A percentile compares a stretch with the other conserved stretches of the same genome.
These are phyloP conservation scores for Tenebrio molitor DNA, from an alignment of 1,140 invertebrate genomes.

Conservation along the genomic window DNA sequence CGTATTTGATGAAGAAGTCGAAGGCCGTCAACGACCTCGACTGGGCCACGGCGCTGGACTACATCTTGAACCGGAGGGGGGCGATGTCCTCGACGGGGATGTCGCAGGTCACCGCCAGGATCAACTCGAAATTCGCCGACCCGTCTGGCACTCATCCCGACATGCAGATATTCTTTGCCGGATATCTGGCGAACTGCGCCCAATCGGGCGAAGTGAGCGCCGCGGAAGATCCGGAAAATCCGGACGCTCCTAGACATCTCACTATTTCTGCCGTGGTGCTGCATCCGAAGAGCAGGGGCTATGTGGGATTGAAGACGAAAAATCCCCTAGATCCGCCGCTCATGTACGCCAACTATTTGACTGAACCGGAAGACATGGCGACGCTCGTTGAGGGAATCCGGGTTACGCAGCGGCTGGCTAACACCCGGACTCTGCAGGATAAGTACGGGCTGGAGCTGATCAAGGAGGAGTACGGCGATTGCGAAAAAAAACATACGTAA, in stretches of 20 bases:
- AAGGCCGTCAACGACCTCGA: slow-evolving; percentile 73
- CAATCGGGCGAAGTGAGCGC: slow-evolving; percentile 69
- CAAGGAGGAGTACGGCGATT: slow-evolving; percentile 61
- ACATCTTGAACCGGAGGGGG: slow-evolving; percentile 72
- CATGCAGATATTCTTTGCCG: slow-evolving; percentile 78
- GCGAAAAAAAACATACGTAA: slow-evolving; percentile 66
- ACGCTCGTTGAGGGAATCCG: slow-evolving; percentile 79
- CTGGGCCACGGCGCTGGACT: slow-evolving; percentile 73
- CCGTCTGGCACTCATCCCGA: slow-evolving; percentile 71
- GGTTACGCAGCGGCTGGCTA: slow-evolving; percentile 74
- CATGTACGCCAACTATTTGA: slow-evolving; percentile 89
- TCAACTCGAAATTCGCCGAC: slow-evolving; percentile 73
- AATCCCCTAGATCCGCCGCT: slow-evolving; percentile 85
- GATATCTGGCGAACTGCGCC: slow-evolving; percentile 75
- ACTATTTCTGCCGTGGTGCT: slow-evolving; percentile 79
- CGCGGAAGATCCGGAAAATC: slow-evolving; percentile 63
- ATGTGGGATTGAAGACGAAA: slow-evolving; percentile 77
- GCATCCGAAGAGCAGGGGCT: slow-evolving; percentile 87
- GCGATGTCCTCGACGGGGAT: slow-evolving; percentile 72
- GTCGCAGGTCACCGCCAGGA: slow-evolving; percentile 72
- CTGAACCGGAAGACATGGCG: slow-evolving; percentile 80
- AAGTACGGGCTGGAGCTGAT: slow-evolving; percentile 77
- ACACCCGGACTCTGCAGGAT: slow-evolving; percentile 77
- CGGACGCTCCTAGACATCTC: slow-evolving; percentile 67
- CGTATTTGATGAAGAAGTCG: slow-evolving; percentile 68